Conservation (phyloP, 2,797 vertebrate species). For the Halcyon leucocephala region DNA sequence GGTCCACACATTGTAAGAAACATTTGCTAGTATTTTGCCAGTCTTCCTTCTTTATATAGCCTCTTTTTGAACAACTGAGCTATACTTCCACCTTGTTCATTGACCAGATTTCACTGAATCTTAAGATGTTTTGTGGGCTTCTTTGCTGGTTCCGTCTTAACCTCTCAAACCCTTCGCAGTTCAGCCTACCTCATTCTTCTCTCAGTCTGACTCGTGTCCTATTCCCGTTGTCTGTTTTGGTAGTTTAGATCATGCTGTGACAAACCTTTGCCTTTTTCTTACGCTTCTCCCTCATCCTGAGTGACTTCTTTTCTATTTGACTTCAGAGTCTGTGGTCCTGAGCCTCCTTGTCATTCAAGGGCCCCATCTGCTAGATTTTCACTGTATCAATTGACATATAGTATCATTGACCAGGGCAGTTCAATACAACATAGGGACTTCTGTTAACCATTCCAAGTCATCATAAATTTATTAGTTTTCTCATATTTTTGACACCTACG, state of each 20-base stretch:
- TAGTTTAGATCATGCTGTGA: not conserved
- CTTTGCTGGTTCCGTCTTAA: not conserved
- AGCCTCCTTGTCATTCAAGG: not conserved
- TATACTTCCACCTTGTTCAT: not conserved
- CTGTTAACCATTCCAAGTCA: not conserved
- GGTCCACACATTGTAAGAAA: not conserved
- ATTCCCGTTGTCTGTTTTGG: not conserved
- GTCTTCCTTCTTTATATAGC: not conserved
- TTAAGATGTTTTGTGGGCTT: not conserved
- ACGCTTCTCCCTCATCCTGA: not conserved
- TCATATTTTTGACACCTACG: not conserved
- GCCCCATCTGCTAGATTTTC: not conserved
- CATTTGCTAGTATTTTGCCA: not conserved
- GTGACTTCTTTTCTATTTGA: not conserved
- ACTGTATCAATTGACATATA: not conserved
- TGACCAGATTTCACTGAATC: not conserved
- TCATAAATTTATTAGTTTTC: not conserved
- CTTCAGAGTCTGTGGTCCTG: not conserved
- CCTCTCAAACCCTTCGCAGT: not conserved
- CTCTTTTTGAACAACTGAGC: not conserved
- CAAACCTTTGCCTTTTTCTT: not conserved
- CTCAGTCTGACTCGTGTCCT: fast-evolving
- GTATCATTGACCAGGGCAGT: not conserved
- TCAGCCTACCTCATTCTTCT: not conserved
- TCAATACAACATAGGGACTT: not conserved